phyloP scores from a whole-genome alignment of 2,113 vertebrate genomes.

The Melospiza melodia region DNA sequence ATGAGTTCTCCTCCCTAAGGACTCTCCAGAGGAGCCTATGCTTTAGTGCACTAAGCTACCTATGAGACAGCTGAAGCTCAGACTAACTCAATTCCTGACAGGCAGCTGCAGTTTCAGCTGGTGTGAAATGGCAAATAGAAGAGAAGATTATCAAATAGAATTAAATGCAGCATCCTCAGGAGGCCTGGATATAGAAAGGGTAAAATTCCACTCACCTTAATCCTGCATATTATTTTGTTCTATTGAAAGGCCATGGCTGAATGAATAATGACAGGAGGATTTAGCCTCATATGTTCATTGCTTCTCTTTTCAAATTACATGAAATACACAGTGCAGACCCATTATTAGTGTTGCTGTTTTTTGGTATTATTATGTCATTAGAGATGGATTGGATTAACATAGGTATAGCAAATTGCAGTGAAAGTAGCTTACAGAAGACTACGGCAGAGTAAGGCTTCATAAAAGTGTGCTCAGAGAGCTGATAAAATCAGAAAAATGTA shows the following conservation, averaged over 20 bases:
- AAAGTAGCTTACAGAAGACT: neutral
- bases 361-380: neutral
- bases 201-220: conserved; percentile 38
- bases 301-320: neutral
- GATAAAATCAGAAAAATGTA: neutral
- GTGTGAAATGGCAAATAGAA: conserved; percentile 51
- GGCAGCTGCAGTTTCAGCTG: conserved; percentile 57
- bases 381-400: neutral
- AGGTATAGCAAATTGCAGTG: neutral
- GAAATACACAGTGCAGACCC: neutral
- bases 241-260: neutral
- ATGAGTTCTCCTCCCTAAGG: conserved; percentile 41
- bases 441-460: neutral
- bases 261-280: neutral
- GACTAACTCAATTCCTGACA: conserved; percentile 40
- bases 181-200: conserved; percentile 2
- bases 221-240: conserved; percentile 13
- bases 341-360: neutral
- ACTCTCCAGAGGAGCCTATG: neutral
- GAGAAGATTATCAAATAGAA: conserved; percentile 31
- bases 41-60: neutral
- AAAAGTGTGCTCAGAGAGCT: neutral
- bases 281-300: neutral
- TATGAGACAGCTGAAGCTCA: conserved; percentile 1
- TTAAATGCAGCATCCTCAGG: conserved; percentile 23